Evolutionary conservation across 2,797 vertebrate species (phyloP).

Genomic region (Myotis pilosus): DNA sequence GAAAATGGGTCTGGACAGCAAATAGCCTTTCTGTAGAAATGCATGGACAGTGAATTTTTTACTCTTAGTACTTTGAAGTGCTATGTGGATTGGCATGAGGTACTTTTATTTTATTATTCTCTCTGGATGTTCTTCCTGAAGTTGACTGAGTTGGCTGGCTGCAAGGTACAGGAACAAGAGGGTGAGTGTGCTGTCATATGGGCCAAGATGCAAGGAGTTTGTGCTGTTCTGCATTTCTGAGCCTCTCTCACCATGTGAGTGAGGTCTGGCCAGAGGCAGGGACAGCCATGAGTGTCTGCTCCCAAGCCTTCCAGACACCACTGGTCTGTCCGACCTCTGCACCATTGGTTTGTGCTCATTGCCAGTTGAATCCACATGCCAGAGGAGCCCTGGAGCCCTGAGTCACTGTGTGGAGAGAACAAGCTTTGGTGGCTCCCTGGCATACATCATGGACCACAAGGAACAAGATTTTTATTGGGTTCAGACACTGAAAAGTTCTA

Average conservation of each 20-base stretch:
- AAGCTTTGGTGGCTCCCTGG: too few species aligned
- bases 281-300: fast-evolving
- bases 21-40: not conserved
- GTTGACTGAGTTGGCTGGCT: fast-evolving
- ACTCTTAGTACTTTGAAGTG: fast-evolving
- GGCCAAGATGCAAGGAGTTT: too few species aligned
- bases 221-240: too few species aligned
- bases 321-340: too few species aligned
- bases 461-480: not conserved
- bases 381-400: not conserved
- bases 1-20: not conserved
- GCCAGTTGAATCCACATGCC: fast-evolving
- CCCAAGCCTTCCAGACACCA: not conserved
- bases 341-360: too few species aligned
- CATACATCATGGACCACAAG: fast-evolving
- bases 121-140: not conserved
- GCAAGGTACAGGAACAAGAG: too few species aligned
- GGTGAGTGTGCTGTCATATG: too few species aligned
- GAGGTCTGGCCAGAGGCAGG: not conserved
- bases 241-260: too few species aligned
- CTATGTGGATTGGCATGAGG: fast-evolving
- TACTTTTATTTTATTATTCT: not conserved
- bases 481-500: fast-evolving
- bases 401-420: not conserved
- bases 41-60: not conserved